Base-by-base conservation (phyloP, 2,113 vertebrate species). In the Thamnophis sirtalis region DNA sequence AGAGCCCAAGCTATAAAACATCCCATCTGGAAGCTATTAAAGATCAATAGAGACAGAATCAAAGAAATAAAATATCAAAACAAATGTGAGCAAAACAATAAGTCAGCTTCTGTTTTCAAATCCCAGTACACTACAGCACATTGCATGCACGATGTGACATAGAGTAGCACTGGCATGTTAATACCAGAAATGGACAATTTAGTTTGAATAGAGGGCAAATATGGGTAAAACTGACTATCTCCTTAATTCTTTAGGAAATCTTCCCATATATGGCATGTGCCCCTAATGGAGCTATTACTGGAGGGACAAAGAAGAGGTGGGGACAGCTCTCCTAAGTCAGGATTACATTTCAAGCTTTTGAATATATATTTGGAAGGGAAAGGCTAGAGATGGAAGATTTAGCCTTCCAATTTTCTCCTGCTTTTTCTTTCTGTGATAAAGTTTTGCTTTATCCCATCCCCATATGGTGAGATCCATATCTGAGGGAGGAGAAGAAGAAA, bases 1-100 rank as follows among this genome's bases (percentile, higher is more conserved):
- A 94, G 92, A 96, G 93, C 93, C 94, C 89, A 94, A 91, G 89
- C 96, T 93, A 95, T 97, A 96, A 97, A 97, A 94, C 55, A 96
- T 96, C 95, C 95, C 96, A 97, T 97, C 96, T 98, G 97, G 96
- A 97, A 97, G 93, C 95, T 87, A 96, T 97, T 97, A 97, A 97
- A 97, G 96, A 97, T 98, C 97, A 97, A 96, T 97, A 96, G 95
- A 96, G 88, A 94, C 4, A 60, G 93, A 97, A 96, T 96, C 93
- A 93, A 94, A 96, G 90, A 95, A 95, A 94, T 87, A 93, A 43
- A 93, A 93, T 96, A 93, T 96, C 95, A 96, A 96, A 96, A 96
- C 93, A 94, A 95, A 97, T 94, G 94, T 73, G 95, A 96, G 91
- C 43, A 68, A 91, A 94, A 97, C 49, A 84, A 84, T 51, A 91